Evolutionary conservation across 2,113 vertebrate species (phyloP).

Genomic region (Melierax canorus): DNA sequence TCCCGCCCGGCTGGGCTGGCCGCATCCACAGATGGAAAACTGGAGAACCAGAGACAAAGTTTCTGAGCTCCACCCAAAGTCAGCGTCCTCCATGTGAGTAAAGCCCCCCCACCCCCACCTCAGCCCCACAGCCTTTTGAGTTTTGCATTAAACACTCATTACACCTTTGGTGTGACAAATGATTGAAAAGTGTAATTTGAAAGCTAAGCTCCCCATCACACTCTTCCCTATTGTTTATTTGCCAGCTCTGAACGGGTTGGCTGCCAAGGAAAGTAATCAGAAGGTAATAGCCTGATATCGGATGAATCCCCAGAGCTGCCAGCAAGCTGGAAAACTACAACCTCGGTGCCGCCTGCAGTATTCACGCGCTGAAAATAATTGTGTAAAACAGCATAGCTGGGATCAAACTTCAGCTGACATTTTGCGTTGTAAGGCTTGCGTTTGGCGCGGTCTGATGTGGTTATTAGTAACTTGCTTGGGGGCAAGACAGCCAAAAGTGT

Average conservation of each 20-base stretch:
- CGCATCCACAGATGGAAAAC: accelerated
- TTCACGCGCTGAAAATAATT: constrained; percentile 42
- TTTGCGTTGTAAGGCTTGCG: background rate
- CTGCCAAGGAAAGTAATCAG: constrained; percentile 72
- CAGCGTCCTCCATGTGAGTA: background rate
- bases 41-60: background rate
- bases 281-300: constrained; percentile 65
- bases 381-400: constrained; percentile 43
- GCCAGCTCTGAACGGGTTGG: constrained; percentile 41
- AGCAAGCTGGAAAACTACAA: constrained; percentile 53
- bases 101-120: background rate
- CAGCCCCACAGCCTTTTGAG: background rate
- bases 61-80: background rate
- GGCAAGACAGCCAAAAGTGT: background rate
- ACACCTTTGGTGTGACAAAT: constrained; percentile 38
- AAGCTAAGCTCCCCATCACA: constrained; percentile 40
- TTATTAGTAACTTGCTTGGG: constrained; percentile 51
- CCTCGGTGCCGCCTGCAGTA: constrained; percentile 25
- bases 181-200: constrained; percentile 53
- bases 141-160: background rate
- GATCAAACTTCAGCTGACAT: constrained; percentile 48
- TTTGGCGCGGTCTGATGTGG: background rate
- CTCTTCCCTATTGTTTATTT: constrained; percentile 59
- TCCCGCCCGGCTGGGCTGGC: background rate
- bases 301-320: constrained; percentile 65